Conservation (phyloP, 2,797 vertebrate genomes). For the Acipenser transmontanus region DNA sequence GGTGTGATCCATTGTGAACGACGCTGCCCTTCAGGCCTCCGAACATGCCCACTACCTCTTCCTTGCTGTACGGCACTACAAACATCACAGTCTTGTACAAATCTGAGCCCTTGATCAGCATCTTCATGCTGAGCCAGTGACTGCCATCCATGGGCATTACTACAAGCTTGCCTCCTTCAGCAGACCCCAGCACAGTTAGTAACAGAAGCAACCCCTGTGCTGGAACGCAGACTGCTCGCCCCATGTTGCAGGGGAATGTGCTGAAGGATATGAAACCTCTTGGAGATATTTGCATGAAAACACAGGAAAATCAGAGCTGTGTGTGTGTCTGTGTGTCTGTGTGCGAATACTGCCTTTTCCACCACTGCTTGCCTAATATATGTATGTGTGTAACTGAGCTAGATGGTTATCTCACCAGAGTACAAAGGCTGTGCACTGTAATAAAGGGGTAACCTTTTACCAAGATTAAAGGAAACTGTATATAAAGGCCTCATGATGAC, state of each 20-base stretch:
- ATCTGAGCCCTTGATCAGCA: constrained; percentile 42
- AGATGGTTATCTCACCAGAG: too few species aligned
- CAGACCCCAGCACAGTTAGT: constrained; percentile 32
- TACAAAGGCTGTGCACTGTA: too few species aligned
- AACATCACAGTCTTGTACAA: constrained; percentile 41
- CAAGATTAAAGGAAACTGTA: too few species aligned
- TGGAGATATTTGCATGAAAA: too few species aligned
- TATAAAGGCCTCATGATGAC: too few species aligned
- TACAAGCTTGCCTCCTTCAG: constrained; percentile 51
- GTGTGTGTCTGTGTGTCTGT: too few species aligned
- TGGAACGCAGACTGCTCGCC: constrained; percentile 27
- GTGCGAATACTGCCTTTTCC: too few species aligned
- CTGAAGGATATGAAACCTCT: too few species aligned
- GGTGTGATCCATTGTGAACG: constrained; percentile 26
- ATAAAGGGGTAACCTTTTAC: too few species aligned
- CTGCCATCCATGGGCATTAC: constrained; percentile 63
- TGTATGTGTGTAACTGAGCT: too few species aligned
- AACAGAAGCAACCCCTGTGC: constrained; percentile 40
- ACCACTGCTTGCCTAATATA: too few species aligned
- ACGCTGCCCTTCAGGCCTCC: accelerated
- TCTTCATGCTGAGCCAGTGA: constrained; percentile 69
- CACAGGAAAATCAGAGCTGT: too few species aligned
- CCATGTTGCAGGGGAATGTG: constrained; percentile 29
- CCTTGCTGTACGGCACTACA: constrained; percentile 43
- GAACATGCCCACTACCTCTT: constrained; percentile 29